These are phyloP conservation scores for Alfaro cultratus DNA, from an alignment of 2,797 vertebrate species.

Conservation along the genomic window DNA sequence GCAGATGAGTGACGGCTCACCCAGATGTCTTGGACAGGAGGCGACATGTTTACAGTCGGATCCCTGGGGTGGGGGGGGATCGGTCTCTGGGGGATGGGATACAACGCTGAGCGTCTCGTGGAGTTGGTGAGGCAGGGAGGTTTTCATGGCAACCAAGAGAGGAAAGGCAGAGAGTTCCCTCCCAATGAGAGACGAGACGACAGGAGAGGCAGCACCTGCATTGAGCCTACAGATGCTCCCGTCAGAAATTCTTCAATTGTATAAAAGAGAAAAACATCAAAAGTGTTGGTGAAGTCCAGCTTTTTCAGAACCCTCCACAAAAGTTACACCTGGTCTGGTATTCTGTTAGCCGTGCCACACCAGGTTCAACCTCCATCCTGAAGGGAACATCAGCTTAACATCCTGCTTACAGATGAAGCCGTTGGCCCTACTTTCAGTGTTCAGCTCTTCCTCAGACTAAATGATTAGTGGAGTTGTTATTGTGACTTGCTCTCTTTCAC, in stretches of 20 bases:
- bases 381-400: too few species aligned
- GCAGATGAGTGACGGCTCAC: conserved; percentile 48
- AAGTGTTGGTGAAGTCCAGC: background rate
- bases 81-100: conserved; percentile 18
- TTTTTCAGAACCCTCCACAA: background rate
- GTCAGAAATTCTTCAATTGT: background rate
- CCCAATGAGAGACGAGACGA: conserved; percentile 43
- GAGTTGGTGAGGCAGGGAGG: conserved; percentile 28
- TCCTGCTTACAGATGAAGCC: too few species aligned
- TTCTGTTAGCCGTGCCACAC: too few species aligned
- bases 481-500: too few species aligned
- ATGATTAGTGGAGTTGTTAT: too few species aligned
- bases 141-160: conserved; percentile 30
- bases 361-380: too few species aligned
- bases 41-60: conserved; percentile 31
- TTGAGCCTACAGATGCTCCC: conserved; percentile 23
- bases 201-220: conserved; percentile 34
- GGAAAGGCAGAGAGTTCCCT: conserved; percentile 19
- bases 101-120: conserved; percentile 18
- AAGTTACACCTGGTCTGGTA: background rate
- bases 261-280: background rate
- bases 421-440: too few species aligned
- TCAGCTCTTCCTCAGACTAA: too few species aligned
- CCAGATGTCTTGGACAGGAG: conserved; percentile 41
- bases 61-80: conserved; percentile 35